Evolutionary conservation across 2,888 invertebrate species (phyloP).

Genomic region (Hirtodrosophila trivittata): DNA sequence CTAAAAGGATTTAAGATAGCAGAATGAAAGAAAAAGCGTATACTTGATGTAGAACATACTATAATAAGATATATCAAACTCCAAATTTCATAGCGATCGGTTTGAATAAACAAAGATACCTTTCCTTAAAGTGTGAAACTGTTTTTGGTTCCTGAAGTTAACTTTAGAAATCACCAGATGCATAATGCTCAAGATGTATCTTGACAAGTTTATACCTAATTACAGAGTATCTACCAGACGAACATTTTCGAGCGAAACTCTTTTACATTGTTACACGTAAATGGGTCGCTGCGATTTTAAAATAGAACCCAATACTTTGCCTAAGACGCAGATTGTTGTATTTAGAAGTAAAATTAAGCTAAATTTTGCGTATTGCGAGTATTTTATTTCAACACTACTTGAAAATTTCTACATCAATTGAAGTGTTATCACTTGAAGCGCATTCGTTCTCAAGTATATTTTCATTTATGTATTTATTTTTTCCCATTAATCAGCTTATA

Average conservation of each 20-base stretch:
- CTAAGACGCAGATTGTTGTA: constrained; percentile 8
- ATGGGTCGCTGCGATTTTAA: constrained; percentile 57
- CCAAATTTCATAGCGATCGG: too few relatives aligned
- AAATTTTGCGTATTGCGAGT: not conserved
- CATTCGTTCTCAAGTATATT: not conserved
- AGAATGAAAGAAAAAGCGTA: too few relatives aligned
- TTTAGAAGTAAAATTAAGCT: constrained; percentile 1
- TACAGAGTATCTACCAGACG: not conserved
- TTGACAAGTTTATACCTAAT: not conserved
- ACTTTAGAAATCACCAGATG: too few relatives aligned
- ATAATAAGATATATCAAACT: too few relatives aligned
- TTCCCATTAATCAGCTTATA: not conserved
- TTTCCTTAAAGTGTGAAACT: too few relatives aligned
- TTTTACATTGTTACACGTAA: constrained; percentile 33
- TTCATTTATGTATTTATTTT: not conserved
- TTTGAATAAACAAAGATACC: too few relatives aligned
- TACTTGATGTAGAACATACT: too few relatives aligned
- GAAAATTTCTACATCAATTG: constrained; percentile 44
- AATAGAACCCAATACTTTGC: constrained; percentile 50
- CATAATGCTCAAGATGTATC: too few relatives aligned
- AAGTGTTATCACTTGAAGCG: constrained; percentile 17
- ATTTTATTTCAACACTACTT: constrained; percentile 29
- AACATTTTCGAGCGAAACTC: not conserved
- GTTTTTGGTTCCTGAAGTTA: too few relatives aligned
- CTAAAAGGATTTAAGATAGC: too few relatives aligned